Percentiles rank a stretch among this genome's conserved stretches.
Evolutionary conservation across 2,888 invertebrate genomes (phyloP).

Genomic region (Xylota segnis): DNA sequence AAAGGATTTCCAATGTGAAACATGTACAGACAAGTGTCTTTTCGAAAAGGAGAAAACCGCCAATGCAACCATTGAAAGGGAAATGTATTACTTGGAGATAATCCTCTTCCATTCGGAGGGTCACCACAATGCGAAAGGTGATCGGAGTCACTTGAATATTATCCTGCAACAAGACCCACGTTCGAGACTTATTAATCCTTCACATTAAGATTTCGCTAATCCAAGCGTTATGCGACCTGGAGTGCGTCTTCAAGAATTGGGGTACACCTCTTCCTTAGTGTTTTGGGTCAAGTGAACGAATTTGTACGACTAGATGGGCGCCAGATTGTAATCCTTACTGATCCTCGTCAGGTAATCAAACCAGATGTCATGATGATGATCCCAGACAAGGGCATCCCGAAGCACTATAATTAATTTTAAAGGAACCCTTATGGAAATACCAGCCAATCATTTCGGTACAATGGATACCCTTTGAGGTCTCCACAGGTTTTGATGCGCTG

Average conservation of each 20-base stretch:
- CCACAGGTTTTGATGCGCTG: conserved; percentile 92
- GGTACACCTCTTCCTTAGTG: too few relatives aligned
- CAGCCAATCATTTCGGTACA: conserved; percentile 91
- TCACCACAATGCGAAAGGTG: conserved; percentile 94
- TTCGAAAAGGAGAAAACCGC: conserved; percentile 92
- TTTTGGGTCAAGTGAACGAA: too few relatives aligned
- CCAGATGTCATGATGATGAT: conserved; percentile 93
- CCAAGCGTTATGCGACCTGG: conserved; percentile 96
- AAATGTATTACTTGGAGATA: conserved; percentile 94
- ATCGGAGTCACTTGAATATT: conserved; percentile 95
- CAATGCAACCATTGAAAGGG: conserved; percentile 95
- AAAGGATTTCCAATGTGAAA: conserved; percentile 93
- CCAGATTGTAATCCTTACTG: conserved; percentile 90
- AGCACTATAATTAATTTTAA: conserved; percentile 92
- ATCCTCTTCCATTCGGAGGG: conserved; percentile 95
- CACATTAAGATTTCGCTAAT: conserved; percentile 91
- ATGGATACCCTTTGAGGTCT: conserved; percentile 89
- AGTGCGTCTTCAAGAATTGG: conserved; percentile 93
- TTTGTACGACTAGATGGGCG: too few relatives aligned
- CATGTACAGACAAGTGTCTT: conserved; percentile 94
- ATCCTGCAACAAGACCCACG: conserved; percentile 93
- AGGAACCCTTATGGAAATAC: conserved; percentile 94
- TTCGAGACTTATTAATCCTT: conserved; percentile 89
- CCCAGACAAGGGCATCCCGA: conserved; percentile 95
- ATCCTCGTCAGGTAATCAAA: conserved; percentile 92